Percentiles rank a stretch among this genome's conserved stretches.
These are phyloP conservation scores for Alloplasta piceator DNA, from an alignment of 2,888 invertebrate genomes.

Conservation along the genomic window DNA sequence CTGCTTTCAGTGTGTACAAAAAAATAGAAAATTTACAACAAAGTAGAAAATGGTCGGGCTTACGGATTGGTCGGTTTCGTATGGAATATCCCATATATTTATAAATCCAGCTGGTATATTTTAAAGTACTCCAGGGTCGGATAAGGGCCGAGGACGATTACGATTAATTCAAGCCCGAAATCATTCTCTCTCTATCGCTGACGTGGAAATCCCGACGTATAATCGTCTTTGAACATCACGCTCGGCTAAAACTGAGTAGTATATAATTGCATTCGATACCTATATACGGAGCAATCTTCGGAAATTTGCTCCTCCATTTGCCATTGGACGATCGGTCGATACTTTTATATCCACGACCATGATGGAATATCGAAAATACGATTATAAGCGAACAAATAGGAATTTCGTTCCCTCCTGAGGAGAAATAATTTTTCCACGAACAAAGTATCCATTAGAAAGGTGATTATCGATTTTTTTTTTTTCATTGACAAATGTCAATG, in stretches of 20 bases:
- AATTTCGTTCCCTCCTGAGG: too few species aligned
- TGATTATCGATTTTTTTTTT: neutral
- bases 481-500: neutral
- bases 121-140: neutral
- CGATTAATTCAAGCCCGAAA: constrained; percentile 20
- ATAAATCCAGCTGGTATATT: neutral
- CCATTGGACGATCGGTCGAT: neutral
- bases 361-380: too few species aligned
- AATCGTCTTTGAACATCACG: constrained; percentile 51
- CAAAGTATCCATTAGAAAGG: too few species aligned
- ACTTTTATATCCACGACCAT: neutral
- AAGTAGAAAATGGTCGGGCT: too few species aligned
- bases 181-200: constrained; percentile 23
- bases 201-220: constrained; percentile 28
- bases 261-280: constrained; percentile 22
- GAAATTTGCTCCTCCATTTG: neutral
- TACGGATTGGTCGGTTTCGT: too few species aligned
- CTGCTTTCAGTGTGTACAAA: too few species aligned
- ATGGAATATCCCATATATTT: neutral
- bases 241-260: constrained; percentile 44
- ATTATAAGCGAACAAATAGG: too few species aligned
- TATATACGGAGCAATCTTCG: constrained; percentile 5
- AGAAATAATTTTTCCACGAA: too few species aligned
- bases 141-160: constrained; percentile 55
- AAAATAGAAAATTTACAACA: too few species aligned